These are phyloP conservation scores for Syrista parreyssii DNA, from an alignment of 2,888 invertebrate species.

Conservation along the genomic window DNA sequence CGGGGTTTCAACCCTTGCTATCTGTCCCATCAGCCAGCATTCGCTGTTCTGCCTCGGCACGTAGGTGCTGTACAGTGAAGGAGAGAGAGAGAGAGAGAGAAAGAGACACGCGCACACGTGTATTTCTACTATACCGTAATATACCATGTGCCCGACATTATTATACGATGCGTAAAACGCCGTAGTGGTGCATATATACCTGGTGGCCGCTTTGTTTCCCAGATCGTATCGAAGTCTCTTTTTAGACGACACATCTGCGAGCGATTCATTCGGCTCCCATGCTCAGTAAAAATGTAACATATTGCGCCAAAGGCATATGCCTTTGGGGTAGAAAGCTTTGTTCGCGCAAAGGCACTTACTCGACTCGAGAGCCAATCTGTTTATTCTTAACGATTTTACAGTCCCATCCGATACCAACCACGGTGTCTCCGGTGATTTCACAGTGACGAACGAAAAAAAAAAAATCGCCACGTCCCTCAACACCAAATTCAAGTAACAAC, in stretches of 20 bases:
- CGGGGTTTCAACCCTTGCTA: slow-evolving; percentile 63
- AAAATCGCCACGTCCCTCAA: neutral
- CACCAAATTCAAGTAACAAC: too few species aligned
- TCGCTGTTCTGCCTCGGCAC: slow-evolving; percentile 20
- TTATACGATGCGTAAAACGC: slow-evolving; percentile 31
- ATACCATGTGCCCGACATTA: slow-evolving; percentile 36
- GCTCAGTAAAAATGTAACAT: slow-evolving; percentile 43
- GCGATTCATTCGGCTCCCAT: slow-evolving; percentile 43
- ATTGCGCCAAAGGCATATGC: slow-evolving; percentile 48
- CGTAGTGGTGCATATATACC: slow-evolving; percentile 35
- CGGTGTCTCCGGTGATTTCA: slow-evolving; percentile 14
- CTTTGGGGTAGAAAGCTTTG: slow-evolving; percentile 13
- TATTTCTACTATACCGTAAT: neutral
- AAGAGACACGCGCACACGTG: neutral
- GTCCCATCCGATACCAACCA: neutral
- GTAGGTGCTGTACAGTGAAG: neutral
- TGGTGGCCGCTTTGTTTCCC: slow-evolving; percentile 53
- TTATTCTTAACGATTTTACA: slow-evolving; percentile 8
- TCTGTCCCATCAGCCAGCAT: slow-evolving; percentile 44
- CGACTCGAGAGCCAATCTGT: neutral
- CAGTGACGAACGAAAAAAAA: slow-evolving; percentile 12
- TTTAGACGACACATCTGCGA: slow-evolving; percentile 55
- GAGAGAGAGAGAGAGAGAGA: neutral
- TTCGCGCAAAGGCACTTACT: neutral
- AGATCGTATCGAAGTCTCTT: slow-evolving; percentile 51